Evolutionary conservation across 2,797 vertebrate species (phyloP).

Genomic region (Cheirogaleus major): DNA sequence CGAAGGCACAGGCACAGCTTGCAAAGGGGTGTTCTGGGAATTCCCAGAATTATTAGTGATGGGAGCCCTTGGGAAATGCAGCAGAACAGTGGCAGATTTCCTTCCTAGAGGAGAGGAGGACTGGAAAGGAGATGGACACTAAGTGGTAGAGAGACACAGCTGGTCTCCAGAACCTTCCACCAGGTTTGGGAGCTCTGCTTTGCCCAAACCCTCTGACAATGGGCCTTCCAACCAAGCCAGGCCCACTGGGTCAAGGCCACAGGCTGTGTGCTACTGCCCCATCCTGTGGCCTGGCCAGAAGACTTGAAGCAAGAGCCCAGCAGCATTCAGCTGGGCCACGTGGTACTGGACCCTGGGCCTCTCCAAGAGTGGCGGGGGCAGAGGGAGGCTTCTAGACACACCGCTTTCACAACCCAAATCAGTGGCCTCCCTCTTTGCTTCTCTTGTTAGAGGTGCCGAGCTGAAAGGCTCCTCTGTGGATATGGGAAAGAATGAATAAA

Average conservation of each 20-base stretch:
- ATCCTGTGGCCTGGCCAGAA: neutral
- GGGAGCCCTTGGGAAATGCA: neutral
- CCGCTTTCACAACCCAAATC: neutral
- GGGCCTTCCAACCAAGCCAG: neutral
- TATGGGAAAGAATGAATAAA: constrained; percentile 58
- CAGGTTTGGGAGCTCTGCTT: neutral
- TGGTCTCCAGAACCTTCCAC: neutral
- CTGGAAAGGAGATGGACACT: neutral
- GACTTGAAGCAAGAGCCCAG: neutral
- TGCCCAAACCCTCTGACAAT: neutral
- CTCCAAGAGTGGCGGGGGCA: neutral
- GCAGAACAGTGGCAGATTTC: neutral
- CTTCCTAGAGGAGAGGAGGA: neutral
- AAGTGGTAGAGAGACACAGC: neutral
- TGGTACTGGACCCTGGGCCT: neutral
- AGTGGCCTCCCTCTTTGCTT: neutral
- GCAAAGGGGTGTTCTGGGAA: neutral
- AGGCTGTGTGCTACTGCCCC: neutral
- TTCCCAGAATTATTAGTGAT: neutral
- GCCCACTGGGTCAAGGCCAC: neutral
- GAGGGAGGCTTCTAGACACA: neutral
- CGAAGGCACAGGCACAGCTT: neutral
- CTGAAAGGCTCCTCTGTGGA: neutral
- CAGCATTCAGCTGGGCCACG: neutral
- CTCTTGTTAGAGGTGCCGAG: neutral